phyloP scores from a whole-genome alignment of 2,888 invertebrate species.

The Pharmacophagus antenor region DNA sequence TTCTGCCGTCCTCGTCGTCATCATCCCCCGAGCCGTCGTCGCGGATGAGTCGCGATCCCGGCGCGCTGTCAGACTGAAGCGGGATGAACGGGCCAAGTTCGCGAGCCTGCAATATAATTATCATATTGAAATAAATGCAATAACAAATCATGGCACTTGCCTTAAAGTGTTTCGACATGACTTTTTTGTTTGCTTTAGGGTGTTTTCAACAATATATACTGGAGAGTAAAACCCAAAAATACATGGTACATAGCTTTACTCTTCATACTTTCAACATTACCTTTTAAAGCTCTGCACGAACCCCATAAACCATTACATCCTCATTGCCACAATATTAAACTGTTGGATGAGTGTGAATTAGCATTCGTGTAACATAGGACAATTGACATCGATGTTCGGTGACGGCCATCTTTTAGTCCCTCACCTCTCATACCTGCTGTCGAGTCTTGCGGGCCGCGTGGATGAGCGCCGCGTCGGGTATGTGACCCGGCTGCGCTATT shows the following conservation, averaged over 20 bases:
- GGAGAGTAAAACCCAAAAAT: background rate
- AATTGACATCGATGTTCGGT: slow-evolving; percentile 33
- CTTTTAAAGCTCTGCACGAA: background rate
- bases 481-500: slow-evolving; percentile 87
- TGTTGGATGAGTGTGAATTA: background rate
- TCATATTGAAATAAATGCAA: slow-evolving; percentile 7
- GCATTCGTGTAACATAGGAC: slow-evolving; percentile 4
- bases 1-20: slow-evolving; percentile 88
- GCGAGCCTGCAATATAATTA: slow-evolving; percentile 57
- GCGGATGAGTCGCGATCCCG: slow-evolving; percentile 85
- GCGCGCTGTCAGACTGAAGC: slow-evolving; percentile 50
- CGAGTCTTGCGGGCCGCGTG: slow-evolving; percentile 97
- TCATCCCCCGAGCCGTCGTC: slow-evolving; percentile 92
- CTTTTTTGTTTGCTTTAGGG: background rate
- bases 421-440: slow-evolving; percentile 91
- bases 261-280: background rate
- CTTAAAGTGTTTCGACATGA: background rate
- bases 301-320: background rate
- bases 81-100: slow-evolving; percentile 81
- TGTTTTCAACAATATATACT: background rate
- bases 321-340: slow-evolving; percentile 1
- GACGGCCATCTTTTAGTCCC: slow-evolving; percentile 81
- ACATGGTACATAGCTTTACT: background rate
- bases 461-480: slow-evolving; percentile 98
- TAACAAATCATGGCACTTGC: background rate